A percentile compares a stretch with the other conserved stretches of the same genome.
Evolutionary conservation across 2,797 vertebrate genomes (phyloP).

Genomic region (Yasuhikotakia modesta): DNA sequence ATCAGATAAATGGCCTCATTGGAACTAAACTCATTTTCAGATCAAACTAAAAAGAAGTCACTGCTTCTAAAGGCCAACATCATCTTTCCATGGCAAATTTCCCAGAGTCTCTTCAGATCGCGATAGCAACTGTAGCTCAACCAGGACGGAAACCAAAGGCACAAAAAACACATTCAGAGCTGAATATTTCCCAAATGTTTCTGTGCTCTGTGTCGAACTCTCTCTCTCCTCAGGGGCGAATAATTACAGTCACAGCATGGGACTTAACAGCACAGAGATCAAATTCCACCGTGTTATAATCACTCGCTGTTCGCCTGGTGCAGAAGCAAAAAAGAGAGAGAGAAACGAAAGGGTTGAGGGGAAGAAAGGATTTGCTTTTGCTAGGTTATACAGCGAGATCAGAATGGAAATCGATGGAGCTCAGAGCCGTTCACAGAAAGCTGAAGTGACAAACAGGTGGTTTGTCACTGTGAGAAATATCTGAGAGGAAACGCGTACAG

Average conservation of each 20-base stretch:
- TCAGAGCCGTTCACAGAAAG: constrained; percentile 15
- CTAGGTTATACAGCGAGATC: constrained; percentile 9
- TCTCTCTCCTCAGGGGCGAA: constrained; percentile 17
- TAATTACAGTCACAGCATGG: constrained; percentile 42
- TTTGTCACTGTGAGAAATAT: constrained; percentile 39
- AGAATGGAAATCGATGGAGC: constrained; percentile 38
- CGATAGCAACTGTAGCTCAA: constrained; percentile 29
- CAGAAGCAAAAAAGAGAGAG: constrained; percentile 26
- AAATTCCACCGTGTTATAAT: constrained; percentile 48
- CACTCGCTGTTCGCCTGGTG: constrained; percentile 37
- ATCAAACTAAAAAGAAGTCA: constrained; percentile 35
- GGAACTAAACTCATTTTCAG: constrained; percentile 55
- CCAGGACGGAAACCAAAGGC: constrained; percentile 43
- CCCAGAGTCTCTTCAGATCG: constrained; percentile 24
- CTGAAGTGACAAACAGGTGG: constrained; percentile 45
- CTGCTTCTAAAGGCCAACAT: constrained; percentile 37
- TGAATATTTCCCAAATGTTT: constrained; percentile 33
- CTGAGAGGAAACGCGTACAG: not conserved
- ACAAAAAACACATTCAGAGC: not conserved
- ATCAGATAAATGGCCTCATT: constrained; percentile 48
- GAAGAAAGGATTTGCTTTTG: constrained; percentile 34
- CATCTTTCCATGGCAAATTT: constrained; percentile 37
- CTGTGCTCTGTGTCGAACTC: constrained; percentile 19
- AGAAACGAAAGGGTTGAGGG: constrained; percentile 8
- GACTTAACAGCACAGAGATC: constrained; percentile 49